These are phyloP conservation scores for Lycodopsis pacificus DNA, from an alignment of 2,797 vertebrate genomes.

Conservation along the genomic window DNA sequence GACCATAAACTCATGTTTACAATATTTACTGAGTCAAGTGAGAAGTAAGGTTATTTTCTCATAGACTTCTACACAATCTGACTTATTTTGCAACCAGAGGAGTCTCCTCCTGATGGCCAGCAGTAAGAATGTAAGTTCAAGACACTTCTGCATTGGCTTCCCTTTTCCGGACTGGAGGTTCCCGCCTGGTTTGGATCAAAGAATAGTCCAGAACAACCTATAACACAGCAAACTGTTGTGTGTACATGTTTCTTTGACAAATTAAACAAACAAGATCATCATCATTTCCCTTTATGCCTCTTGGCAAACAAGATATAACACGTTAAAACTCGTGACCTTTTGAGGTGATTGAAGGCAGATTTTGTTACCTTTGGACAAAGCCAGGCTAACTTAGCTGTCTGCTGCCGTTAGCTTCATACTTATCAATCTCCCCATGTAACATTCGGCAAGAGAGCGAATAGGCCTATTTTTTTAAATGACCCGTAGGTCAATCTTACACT, in stretches of 20 bases:
- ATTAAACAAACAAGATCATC: too few species aligned
- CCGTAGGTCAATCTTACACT: not conserved
- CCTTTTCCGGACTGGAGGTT: too few species aligned
- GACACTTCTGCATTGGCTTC: too few species aligned
- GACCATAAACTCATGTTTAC: too few species aligned
- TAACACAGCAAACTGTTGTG: not conserved
- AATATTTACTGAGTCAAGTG: too few species aligned
- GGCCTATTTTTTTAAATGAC: not conserved
- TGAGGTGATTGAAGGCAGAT: not conserved
- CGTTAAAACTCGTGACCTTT: not conserved
- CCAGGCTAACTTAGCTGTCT: accelerated
- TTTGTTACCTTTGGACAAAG: not conserved
- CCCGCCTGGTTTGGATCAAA: not conserved
- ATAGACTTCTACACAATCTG: too few species aligned
- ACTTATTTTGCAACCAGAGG: too few species aligned
- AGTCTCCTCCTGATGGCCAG: too few species aligned
- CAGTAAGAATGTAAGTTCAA: too few species aligned
- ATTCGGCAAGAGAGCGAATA: not conserved
- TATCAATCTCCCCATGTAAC: not conserved
- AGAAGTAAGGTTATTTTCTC: too few species aligned
- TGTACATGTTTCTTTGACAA: not conserved
- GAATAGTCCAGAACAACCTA: not conserved
- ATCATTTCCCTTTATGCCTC: too few species aligned
- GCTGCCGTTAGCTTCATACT: not conserved
- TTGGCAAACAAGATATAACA: not conserved